Evolutionary conservation across 2,888 invertebrate species (phyloP).

Genomic region (Drosophila putrida): DNA sequence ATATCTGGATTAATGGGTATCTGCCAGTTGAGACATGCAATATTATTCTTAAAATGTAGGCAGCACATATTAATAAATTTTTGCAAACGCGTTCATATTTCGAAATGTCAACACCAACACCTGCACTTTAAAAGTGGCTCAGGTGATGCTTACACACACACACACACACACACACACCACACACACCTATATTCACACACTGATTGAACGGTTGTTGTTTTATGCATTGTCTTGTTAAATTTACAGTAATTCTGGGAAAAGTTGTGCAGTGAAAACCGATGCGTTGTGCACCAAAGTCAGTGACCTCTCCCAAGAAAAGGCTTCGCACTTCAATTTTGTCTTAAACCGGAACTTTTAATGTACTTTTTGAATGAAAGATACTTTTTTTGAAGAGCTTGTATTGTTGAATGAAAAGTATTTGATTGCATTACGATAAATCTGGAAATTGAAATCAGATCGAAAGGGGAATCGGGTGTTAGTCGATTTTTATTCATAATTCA

Average conservation of each 20-base stretch:
- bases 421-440: slow-evolving; percentile 24
- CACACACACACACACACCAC: slow-evolving; percentile 3
- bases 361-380: slow-evolving; percentile 62
- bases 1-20: slow-evolving; percentile 8
- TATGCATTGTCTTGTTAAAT: slow-evolving; percentile 53
- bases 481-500: slow-evolving; percentile 17
- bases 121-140: slow-evolving; percentile 69
- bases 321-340: slow-evolving; percentile 19
- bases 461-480: neutral
- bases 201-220: slow-evolving; percentile 37
- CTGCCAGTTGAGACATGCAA: neutral
- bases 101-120: slow-evolving; percentile 77
- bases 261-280: slow-evolving; percentile 61
- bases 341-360: neutral
- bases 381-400: slow-evolving; percentile 33
- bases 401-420: slow-evolving; percentile 49
- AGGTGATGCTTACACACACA: slow-evolving; percentile 62
- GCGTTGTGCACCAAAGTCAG: slow-evolving; percentile 58
- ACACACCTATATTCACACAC: slow-evolving; percentile 2
- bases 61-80: slow-evolving; percentile 46
- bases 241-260: slow-evolving; percentile 65
- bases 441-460: slow-evolving; percentile 23
- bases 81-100: slow-evolving; percentile 75
- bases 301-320: slow-evolving; percentile 62
- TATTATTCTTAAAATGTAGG: slow-evolving; percentile 28